Conservation (phyloP, 2,888 invertebrate genomes). For the Apomyelois bistriatella region DNA sequence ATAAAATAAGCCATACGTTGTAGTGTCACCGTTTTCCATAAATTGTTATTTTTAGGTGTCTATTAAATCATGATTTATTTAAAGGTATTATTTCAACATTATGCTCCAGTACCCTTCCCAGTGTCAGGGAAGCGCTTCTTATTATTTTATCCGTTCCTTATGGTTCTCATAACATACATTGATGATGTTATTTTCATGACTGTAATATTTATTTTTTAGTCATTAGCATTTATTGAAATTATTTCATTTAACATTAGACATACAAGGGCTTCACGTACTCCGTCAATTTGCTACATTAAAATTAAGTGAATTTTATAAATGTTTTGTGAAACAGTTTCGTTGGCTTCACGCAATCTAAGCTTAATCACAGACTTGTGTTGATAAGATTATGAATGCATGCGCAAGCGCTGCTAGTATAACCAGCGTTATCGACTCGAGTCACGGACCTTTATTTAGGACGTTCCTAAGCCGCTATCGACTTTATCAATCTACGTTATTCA, state of each 20-base stretch:
- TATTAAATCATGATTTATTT: background rate
- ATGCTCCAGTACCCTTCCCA: no score
- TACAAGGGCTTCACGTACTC: no score
- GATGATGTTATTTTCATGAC: no score
- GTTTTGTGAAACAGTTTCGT: background rate
- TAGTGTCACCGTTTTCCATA: background rate
- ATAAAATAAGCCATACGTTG: background rate
- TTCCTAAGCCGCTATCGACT: slow-evolving; percentile 13
- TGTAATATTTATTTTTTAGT: no score
- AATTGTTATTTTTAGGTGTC: background rate
- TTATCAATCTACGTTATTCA: background rate
- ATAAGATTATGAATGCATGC: slow-evolving; percentile 12
- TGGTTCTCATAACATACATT: no score
- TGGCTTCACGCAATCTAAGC: background rate
- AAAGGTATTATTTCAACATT: no score
- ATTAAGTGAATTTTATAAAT: no score
- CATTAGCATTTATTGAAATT: no score
- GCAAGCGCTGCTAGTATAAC: slow-evolving; percentile 12
- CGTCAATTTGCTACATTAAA: no score
- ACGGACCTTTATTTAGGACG: slow-evolving; percentile 17
- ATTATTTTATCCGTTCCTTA: no score
- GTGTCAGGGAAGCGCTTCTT: no score
- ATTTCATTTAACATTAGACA: no score
- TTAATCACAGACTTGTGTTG: background rate
- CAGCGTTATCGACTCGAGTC: slow-evolving; percentile 16